Evolutionary conservation across 1,140 invertebrate genomes (phyloP).

Genomic region (Philotrypesis tridentata): DNA sequence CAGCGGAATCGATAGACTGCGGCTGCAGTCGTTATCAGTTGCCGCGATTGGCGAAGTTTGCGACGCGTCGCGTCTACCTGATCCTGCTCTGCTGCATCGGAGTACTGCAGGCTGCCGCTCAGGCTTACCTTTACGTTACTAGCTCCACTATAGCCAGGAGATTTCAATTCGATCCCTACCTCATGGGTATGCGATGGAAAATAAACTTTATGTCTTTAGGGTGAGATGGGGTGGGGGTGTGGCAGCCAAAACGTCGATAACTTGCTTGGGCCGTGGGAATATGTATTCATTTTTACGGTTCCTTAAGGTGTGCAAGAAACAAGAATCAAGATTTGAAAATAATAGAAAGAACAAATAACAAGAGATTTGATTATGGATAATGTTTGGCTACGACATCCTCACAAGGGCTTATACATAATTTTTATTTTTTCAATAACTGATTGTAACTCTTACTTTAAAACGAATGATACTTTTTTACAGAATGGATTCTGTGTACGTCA

Average conservation of each 20-base stretch:
- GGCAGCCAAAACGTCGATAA: too few species aligned
- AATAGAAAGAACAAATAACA: too few species aligned
- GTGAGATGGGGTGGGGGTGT: too few species aligned
- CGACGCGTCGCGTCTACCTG: conserved; percentile 75
- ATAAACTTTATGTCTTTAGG: too few species aligned
- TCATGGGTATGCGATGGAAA: conserved; percentile 69
- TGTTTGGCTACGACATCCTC: too few species aligned
- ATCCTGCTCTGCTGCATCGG: conserved; percentile 73
- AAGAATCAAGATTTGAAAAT: too few species aligned
- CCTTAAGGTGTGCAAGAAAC: too few species aligned
- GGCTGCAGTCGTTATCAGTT: conserved; percentile 75
- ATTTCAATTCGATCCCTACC: conserved; percentile 70
- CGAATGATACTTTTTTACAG: conserved; percentile 60
- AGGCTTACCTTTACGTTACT: conserved; percentile 76
- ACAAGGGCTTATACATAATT: too few species aligned
- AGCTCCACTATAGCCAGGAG: conserved; percentile 73
- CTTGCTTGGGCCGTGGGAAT: too few species aligned
- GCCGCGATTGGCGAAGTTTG: conserved; percentile 75
- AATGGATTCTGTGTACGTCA: conserved; percentile 76
- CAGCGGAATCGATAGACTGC: conserved; percentile 76
- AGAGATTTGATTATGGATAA: too few species aligned
- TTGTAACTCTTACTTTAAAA: neutral
- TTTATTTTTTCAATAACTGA: too few species aligned
- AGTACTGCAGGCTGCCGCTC: conserved; percentile 73
- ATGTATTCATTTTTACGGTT: too few species aligned